A percentile compares a stretch with the other conserved stretches of the same genome.
Conservation (phyloP, 2,113 vertebrate species). For the Hirundichthys speculiger region DNA sequence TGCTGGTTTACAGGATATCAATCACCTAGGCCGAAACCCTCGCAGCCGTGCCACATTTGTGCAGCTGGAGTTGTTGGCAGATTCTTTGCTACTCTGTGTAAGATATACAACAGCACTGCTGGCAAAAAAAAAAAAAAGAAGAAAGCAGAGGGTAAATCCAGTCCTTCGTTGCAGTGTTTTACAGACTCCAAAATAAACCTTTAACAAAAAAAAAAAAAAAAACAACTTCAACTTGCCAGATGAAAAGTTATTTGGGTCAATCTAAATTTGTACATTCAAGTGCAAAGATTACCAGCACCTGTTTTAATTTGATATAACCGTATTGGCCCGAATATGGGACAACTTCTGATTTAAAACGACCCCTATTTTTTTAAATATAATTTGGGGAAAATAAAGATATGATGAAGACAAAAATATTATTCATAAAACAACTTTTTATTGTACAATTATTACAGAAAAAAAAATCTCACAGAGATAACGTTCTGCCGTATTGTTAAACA, state of each 20-base stretch:
- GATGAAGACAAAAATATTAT: too few species aligned
- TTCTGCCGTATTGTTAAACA: too few species aligned
- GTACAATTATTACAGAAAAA: too few species aligned
- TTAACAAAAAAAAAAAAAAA: too few species aligned
- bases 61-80: slow-evolving; percentile 66
- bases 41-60: slow-evolving; percentile 38
- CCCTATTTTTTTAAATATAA: too few species aligned
- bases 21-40: slow-evolving; percentile 22
- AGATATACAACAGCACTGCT: slow-evolving; percentile 26
- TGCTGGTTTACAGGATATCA: slow-evolving; percentile 43
- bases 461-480: too few species aligned
- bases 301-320: too few species aligned
- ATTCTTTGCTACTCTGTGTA: slow-evolving; percentile 21
- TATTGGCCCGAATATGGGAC: too few species aligned
- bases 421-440: too few species aligned
- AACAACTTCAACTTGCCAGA: slow-evolving; percentile 6
- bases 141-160: slow-evolving; percentile 1
- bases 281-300: too few species aligned
- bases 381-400: too few species aligned
- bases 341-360: too few species aligned
- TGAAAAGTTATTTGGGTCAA: slow-evolving; percentile 30
- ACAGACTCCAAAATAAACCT: slow-evolving; percentile 26
- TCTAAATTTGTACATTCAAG: slow-evolving; percentile 16
- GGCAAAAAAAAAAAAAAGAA: slow-evolving; percentile 14
- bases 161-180: slow-evolving; percentile 18